Evolutionary conservation across 64 coral and sea anemone species (phyloP).

Genomic region (Dendronephthya gigantea): DNA sequence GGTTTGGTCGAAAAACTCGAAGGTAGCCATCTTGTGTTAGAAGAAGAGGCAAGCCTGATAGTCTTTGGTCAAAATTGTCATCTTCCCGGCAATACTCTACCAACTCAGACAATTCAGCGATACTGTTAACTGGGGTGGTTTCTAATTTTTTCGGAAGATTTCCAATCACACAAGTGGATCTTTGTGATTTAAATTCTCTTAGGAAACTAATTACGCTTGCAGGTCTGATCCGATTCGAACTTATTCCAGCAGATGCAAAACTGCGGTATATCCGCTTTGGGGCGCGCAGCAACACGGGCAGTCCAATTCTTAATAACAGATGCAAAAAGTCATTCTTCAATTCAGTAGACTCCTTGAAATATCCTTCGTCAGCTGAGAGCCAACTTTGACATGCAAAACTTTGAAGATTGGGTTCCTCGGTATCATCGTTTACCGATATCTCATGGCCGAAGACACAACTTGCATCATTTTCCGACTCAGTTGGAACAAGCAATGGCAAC

Average conservation of each 20-base stretch:
- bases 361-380: neutral
- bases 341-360: neutral
- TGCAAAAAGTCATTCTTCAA: neutral
- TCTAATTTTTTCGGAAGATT: neutral
- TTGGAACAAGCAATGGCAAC: conserved; percentile 44
- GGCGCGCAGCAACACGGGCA: no score
- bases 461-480: no score
- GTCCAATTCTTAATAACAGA: no score
- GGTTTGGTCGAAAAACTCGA: neutral
- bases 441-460: no score
- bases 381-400: neutral
- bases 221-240: no score
- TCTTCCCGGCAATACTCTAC: neutral
- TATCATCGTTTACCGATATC: no score
- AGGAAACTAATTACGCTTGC: neutral
- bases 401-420: neutral
- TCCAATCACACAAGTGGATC: neutral
- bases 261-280: no score
- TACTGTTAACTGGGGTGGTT: neutral
- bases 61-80: neutral
- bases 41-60: neutral
- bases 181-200: no score
- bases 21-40: neutral
- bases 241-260: no score
- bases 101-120: neutral